Evolutionary conservation across 1,140 invertebrate species (phyloP).

Genomic region (Helicoverpa zea): DNA sequence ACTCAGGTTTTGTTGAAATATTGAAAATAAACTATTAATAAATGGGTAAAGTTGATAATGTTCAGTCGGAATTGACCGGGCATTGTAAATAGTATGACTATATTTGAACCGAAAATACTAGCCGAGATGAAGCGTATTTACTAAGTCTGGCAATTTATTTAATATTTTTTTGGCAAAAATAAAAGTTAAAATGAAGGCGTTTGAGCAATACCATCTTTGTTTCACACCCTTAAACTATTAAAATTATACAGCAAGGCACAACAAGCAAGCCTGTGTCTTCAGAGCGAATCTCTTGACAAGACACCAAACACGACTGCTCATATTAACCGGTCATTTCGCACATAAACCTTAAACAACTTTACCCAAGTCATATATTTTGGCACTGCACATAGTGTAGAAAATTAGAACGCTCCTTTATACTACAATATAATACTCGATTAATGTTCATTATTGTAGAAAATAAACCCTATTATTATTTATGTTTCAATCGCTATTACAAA

Average conservation of each 20-base stretch:
- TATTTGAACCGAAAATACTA: too few relatives aligned
- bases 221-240: neutral
- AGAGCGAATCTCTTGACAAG: neutral
- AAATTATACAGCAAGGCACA: constrained; percentile 34
- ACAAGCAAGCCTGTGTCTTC: constrained; percentile 14
- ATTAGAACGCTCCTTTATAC: constrained; percentile 56
- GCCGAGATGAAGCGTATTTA: too few relatives aligned
- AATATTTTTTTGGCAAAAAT: neutral
- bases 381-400: constrained; percentile 61
- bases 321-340: constrained; percentile 20
- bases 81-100: neutral
- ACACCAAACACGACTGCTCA: constrained; percentile 18
- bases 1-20: neutral
- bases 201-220: constrained; percentile 11
- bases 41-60: constrained; percentile 25
- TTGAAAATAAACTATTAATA: constrained; percentile 20
- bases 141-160: too few relatives aligned
- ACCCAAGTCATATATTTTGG: constrained; percentile 56
- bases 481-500: constrained; percentile 3
- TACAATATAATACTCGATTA: constrained; percentile 50
- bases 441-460: constrained; percentile 36
- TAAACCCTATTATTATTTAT: constrained; percentile 27
- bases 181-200: constrained; percentile 14
- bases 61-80: neutral
- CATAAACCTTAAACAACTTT: neutral